Conservation (phyloP, 2,113 vertebrate genomes). For the Brachypodius melanocephalos region DNA sequence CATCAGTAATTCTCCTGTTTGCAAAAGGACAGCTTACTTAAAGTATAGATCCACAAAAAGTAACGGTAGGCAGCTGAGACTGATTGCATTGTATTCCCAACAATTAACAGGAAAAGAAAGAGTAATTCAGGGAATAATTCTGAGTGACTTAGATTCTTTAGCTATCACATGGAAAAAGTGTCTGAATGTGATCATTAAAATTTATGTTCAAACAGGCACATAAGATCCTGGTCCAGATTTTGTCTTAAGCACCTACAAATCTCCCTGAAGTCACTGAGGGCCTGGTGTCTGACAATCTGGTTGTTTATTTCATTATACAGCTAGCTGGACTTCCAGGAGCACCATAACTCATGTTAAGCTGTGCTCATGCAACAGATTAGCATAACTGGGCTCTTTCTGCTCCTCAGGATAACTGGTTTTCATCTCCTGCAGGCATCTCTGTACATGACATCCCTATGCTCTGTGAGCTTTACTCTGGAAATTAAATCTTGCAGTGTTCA, state of each 20-base stretch:
- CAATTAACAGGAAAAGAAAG: background rate
- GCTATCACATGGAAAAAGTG: background rate
- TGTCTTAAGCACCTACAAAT: background rate
- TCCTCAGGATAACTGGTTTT: background rate
- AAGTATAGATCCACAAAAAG: background rate
- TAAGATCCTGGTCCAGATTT: background rate
- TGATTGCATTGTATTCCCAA: background rate
- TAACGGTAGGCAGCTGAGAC: background rate
- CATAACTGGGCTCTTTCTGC: background rate
- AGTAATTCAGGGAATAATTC: background rate
- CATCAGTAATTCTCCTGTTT: background rate
- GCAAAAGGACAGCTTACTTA: background rate
- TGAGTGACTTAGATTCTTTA: background rate
- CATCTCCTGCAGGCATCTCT: background rate
- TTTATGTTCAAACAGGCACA: background rate
- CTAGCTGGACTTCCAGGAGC: background rate
- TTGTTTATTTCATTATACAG: background rate
- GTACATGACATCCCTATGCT: background rate
- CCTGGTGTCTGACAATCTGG: background rate
- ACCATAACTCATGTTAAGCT: background rate
- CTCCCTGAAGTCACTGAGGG: background rate
- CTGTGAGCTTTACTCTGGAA: background rate
- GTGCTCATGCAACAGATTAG: background rate
- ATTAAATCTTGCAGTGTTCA: background rate
- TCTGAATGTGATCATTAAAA: background rate